A percentile compares a stretch with the other conserved stretches of the same genome.
Conservation (phyloP, 2,797 vertebrate species). For the Fistularia tabacaria region DNA sequence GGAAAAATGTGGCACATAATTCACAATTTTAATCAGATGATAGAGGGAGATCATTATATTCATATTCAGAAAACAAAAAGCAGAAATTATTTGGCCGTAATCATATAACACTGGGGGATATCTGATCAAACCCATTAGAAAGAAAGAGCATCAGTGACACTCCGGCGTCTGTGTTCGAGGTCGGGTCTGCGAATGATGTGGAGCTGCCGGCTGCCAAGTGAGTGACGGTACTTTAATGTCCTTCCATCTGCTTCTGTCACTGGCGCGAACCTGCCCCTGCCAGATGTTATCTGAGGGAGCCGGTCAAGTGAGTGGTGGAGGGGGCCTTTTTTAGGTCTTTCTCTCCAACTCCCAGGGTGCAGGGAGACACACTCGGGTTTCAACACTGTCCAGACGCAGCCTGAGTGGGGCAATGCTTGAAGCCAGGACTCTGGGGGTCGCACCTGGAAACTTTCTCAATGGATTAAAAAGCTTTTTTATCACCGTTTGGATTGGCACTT, state of each 20-base stretch:
- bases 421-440: conserved; percentile 48
- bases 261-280: conserved; percentile 60
- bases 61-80: too few species aligned
- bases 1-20: too few species aligned
- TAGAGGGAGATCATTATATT: too few species aligned
- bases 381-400: conserved; percentile 77
- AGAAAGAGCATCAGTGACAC: conserved; percentile 56
- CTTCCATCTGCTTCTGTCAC: conserved; percentile 65
- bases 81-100: too few species aligned
- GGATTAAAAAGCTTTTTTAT: conserved; percentile 81
- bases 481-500: conserved; percentile 68
- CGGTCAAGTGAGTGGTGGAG: conserved; percentile 69
- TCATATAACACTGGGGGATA: neutral
- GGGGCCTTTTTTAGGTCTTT: conserved; percentile 64
- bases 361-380: conserved; percentile 65
- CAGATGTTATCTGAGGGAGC: conserved; percentile 73
- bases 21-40: too few species aligned
- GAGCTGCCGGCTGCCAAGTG: conserved; percentile 45
- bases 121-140: conserved; percentile 45
- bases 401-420: conserved; percentile 62
- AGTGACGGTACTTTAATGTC: conserved; percentile 71
- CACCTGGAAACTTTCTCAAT: conserved; percentile 62
- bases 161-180: conserved; percentile 31
- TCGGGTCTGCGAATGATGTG: conserved; percentile 40
- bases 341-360: conserved; percentile 55